Evolutionary conservation across 1,140 invertebrate genomes (phyloP).

Genomic region (Cheumatopsyche charites): DNA sequence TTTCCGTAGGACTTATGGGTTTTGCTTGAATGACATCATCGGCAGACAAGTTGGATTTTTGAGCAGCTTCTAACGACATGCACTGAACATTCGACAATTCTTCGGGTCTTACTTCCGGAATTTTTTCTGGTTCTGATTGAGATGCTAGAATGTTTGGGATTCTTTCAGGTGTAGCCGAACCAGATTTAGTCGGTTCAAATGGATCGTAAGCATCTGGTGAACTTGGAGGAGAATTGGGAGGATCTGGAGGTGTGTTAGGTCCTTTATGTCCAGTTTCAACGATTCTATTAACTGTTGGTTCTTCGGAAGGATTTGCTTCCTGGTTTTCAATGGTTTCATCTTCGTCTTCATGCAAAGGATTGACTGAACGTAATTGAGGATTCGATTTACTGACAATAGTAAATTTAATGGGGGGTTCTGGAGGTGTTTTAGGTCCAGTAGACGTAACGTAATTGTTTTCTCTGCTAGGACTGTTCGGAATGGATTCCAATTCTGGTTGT

Average conservation of each 20-base stretch:
- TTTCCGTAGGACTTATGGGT: constrained; percentile 57
- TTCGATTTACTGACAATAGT: constrained; percentile 47
- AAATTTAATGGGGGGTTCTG: constrained; percentile 51
- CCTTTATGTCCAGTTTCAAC: constrained; percentile 55
- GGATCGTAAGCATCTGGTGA: constrained; percentile 84
- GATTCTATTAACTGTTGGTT: constrained; percentile 15
- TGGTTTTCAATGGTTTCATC: constrained; percentile 52
- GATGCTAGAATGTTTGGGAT: constrained; percentile 53
- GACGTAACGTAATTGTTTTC: constrained; percentile 56
- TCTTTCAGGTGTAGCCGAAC: constrained; percentile 65
- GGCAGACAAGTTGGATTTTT: constrained; percentile 60
- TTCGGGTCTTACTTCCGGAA: constrained; percentile 32
- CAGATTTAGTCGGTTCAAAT: constrained; percentile 84
- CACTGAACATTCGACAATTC: constrained; percentile 45
- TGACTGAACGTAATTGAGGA: constrained; percentile 47
- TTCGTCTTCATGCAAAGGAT: constrained; percentile 51
- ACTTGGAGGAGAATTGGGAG: constrained; percentile 66
- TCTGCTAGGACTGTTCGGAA: constrained; percentile 53
- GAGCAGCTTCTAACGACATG: constrained; percentile 55
- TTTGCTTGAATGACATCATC: constrained; percentile 57
- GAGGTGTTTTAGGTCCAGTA: constrained; percentile 57
- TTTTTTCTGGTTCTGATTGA: constrained; percentile 46
- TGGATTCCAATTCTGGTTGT: constrained; percentile 49
- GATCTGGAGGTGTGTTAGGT: constrained; percentile 70
- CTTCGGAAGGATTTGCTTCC: constrained; percentile 31